phyloP scores from a whole-genome alignment of 2,113 vertebrate genomes.

The Fregetta grallaria region DNA sequence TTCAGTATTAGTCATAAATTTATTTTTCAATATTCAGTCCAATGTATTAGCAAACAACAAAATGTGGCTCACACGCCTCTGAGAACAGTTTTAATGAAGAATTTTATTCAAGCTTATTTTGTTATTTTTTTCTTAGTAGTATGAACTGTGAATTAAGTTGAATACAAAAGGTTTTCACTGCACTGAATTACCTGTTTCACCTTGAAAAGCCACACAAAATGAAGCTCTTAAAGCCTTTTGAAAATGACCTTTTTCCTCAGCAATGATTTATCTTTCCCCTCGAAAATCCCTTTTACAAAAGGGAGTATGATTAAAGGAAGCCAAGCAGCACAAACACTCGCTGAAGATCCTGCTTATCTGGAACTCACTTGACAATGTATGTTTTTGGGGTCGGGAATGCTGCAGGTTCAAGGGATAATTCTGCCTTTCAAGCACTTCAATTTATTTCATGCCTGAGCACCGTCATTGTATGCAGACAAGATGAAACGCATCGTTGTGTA shows the following conservation, averaged over 20 bases:
- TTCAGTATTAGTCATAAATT: slow-evolving; percentile 48
- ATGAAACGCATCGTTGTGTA: slow-evolving; percentile 95
- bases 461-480: slow-evolving; percentile 88
- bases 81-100: slow-evolving; percentile 52
- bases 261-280: slow-evolving; percentile 88
- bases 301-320: slow-evolving; percentile 86
- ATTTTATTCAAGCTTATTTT: slow-evolving; percentile 70
- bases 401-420: slow-evolving; percentile 92
- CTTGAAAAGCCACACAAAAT: slow-evolving; percentile 81
- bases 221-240: slow-evolving; percentile 84
- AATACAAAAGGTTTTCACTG: slow-evolving; percentile 77
- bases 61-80: background rate
- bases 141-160: slow-evolving; percentile 76
- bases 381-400: slow-evolving; percentile 84
- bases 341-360: slow-evolving; percentile 84
- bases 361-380: slow-evolving; percentile 82
- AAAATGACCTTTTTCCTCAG: slow-evolving; percentile 85
- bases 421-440: slow-evolving; percentile 92
- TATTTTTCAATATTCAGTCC: slow-evolving; percentile 40
- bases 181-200: slow-evolving; percentile 81
- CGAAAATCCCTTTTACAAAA: slow-evolving; percentile 83
- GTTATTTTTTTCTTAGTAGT: slow-evolving; percentile 60
- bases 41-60: slow-evolving; percentile 44
- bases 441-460: slow-evolving; percentile 92
- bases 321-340: slow-evolving; percentile 82